Evolutionary conservation across 2,888 invertebrate species (phyloP), one percentile per base, ranked within the genome.

Genomic region (Cancer borealis): DNA sequence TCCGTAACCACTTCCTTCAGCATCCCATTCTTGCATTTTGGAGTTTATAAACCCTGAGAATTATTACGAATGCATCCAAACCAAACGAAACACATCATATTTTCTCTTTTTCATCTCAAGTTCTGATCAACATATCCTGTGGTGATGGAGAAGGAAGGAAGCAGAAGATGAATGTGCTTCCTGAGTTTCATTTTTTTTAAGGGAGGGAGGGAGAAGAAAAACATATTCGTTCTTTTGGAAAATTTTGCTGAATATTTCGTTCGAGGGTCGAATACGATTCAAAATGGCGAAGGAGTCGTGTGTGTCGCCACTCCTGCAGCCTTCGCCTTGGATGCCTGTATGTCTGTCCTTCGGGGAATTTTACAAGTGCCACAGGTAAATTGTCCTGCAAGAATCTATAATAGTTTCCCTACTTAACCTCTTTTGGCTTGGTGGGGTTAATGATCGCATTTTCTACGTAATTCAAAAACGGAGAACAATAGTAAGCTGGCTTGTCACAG

Each of bases 241-340:
- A 84, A 84, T 79, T 30, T 26, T 84, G 84, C 30, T 1, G 84
- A 10, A 84, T 39, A 84, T 84, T 84, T 39, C 30, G 12, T 84
- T 84, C 84, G 84, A 39, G 84, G 84, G 84, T 39, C 39, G 84
- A 84, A 39, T 30, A 4, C 17, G 17, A 73, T 73, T 73, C 73
- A 26, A 73, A 26, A 73, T 73, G 73, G 73, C 26, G 73, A 26
- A 4, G 66, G 21, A 30, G 84, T 84, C 39, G 84, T 84, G 84
- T 84, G 84, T 84, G 84, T 84, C 84, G 39, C 84, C 39, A 84
- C 84, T 84, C 84, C 84, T 84, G 84, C 84, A 60, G 73, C 26
- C 73, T 26, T 26, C 84, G 84, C 84, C 39, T 84, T 39, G 66
- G 66, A 14, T 14, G 39, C 84, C 84, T 26, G 60, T 17, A 60